Evolutionary conservation across 1,140 invertebrate genomes (phyloP), one percentile per base, ranked within the genome.

Genomic region (Scaptomyza hsui): DNA sequence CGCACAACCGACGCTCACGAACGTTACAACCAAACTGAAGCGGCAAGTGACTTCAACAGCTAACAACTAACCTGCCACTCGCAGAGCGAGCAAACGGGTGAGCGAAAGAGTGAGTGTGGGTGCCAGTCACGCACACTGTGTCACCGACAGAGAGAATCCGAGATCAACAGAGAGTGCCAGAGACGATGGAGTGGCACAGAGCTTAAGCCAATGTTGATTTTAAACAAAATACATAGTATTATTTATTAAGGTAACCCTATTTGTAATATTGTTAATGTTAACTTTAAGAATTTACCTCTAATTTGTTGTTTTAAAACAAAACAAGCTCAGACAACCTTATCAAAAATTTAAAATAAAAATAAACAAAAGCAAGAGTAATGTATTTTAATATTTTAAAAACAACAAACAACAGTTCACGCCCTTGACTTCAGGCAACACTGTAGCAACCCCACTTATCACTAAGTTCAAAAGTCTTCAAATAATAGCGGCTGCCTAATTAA

Each of bases 1-100:
- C 29, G 39, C 61, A 48, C 75, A 65, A 73, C 80, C 81, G 80
- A 48, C 59, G 48, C 70, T 85, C 59, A 24, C 77, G 70, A 76
- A 62, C 52, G 70, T 69, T 59, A 72, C 47, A 72, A 62, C 52
- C 55, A 62, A 75, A 75, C 69, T 75, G 51, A 75, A 65, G 37
- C 62, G 24, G 26, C 44, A 52, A 51, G 26, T 51, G 45, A 35
- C 44, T 56, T 9, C 26, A 47, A 41, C 48, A 44, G 41, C 32
- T 35, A 32, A 13, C 24, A 56, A 29, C 44, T 18, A 57, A 57
- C 29, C 45, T 49, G 47, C 29, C 29, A 35, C 56, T 42, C 42
- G 18, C 6, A 7, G 7, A 29, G 26, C 26, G 10, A 18, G 15
- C 49, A 52, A 10, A 10, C 9, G 4, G n/a, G 19, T 16, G 52